phyloP scores from a whole-genome alignment of 2,888 invertebrate genomes.

The Agrochola macilenta region DNA sequence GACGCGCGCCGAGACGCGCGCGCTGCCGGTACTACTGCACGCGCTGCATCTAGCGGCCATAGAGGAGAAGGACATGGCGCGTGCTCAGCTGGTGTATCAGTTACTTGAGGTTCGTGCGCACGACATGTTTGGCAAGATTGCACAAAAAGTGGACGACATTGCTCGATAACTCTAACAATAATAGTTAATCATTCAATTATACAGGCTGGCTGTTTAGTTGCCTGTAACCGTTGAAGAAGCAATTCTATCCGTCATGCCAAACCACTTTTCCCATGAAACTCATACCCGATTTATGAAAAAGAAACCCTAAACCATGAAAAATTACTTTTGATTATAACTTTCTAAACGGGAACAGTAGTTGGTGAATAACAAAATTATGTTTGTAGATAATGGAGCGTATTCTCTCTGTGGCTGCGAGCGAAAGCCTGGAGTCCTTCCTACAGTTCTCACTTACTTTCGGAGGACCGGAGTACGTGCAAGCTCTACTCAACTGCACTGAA shows the following conservation, averaged over 20 bases:
- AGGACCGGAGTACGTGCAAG: constrained; percentile 96
- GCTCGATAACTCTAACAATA: neutral
- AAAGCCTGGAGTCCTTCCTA: constrained; percentile 95
- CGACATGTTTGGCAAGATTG: neutral
- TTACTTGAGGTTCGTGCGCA: constrained; percentile 92
- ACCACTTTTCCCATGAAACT: no score
- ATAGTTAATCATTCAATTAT: neutral
- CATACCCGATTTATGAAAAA: no score
- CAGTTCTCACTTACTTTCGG: constrained; percentile 97
- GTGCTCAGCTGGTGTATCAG: constrained; percentile 96
- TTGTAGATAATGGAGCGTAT: constrained; percentile 97
- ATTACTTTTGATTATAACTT: no score
- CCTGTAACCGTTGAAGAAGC: neutral
- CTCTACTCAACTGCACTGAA: constrained; percentile 95
- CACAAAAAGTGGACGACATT: no score
- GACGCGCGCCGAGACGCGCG: constrained; percentile 95
- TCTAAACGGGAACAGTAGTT: neutral
- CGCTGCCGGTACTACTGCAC: constrained; percentile 95
- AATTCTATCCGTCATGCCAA: neutral
- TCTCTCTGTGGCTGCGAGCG: constrained; percentile 96
- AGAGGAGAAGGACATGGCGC: constrained; percentile 92
- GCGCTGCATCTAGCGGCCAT: constrained; percentile 93
- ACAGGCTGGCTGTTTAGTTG: neutral
- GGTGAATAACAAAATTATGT: constrained; percentile 14
- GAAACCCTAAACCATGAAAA: no score